phyloP scores from a whole-genome alignment of 2,113 vertebrate species.

The Phrynosoma blainvillii region DNA sequence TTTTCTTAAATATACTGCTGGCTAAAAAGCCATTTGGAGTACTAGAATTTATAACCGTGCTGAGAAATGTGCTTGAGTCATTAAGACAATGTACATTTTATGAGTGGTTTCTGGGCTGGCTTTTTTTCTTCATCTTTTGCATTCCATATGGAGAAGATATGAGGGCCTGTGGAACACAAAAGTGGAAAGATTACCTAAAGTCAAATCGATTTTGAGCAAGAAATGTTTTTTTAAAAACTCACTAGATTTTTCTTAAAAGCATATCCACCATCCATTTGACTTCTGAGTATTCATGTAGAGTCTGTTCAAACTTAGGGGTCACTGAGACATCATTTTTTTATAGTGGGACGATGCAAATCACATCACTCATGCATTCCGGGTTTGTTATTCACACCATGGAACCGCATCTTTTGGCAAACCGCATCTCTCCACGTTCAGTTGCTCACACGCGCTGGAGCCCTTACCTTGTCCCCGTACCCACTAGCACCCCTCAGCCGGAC shows the following conservation, averaged over 20 bases:
- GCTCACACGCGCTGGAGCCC: too few species aligned
- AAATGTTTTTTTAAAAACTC: neutral
- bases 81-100: neutral
- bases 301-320: too few species aligned
- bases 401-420: too few species aligned
- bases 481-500: too few species aligned
- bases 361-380: too few species aligned
- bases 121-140: neutral
- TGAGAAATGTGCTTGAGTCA: neutral
- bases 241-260: neutral
- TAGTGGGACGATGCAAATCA: too few species aligned
- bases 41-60: neutral
- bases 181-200: slow-evolving; percentile 18
- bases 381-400: too few species aligned
- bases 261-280: neutral
- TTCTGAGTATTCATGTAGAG: too few species aligned
- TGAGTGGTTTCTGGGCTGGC: neutral
- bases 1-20: slow-evolving; percentile 40
- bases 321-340: too few species aligned
- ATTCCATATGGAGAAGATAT: rapidly evolving
- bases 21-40: neutral
- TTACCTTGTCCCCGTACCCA: too few species aligned
- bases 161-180: neutral
- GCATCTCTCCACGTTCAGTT: too few species aligned
- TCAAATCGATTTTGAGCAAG: neutral